Evolutionary conservation across 2,797 vertebrate species (phyloP), one percentile per base, ranked within the genome.

Genomic region (Sternarchorhynchus goeldii): DNA sequence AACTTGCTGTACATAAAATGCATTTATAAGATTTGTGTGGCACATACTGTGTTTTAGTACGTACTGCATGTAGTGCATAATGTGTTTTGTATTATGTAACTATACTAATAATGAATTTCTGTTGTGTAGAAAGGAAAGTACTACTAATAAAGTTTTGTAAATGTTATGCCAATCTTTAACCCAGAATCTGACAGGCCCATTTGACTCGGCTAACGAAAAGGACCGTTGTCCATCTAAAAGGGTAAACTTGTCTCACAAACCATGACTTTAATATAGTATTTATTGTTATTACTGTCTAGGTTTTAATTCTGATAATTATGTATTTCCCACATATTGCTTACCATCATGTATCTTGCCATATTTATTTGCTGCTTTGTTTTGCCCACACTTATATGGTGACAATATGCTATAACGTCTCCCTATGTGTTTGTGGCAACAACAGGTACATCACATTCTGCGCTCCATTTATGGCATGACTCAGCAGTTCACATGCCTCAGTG

Each of bases 381-480:
- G 45, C 45, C 45, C 45, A 14, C 12, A 50, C 8, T 50, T 50
- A 14, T 10, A 41, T 41, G 39, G 39, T 41, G 39, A 50, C 12
- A 50, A 12, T 50, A 50, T 50, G 45, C 14, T 50, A 14, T 50
- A 50, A 50, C 14, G 45, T 50, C 45, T 50, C 45, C 45, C 10
- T 10, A 50, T 12, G 3, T 50, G 4, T 64, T 36, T 58, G 21
- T 84, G 81, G 25, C 76, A 6, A 10, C 5, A 14, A 39, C 79
- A 94, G 93, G 83, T 83, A 34, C 85, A 41, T 39, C 86, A 73
- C 12, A 90, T 94, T 63, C 81, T 94, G 70, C 67, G 75, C 64
- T 91, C 91, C 64, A 93, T 94, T 62, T 93, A 90, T 77, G 64
- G 70, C 53, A 87, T 90, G 87, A 90, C 88, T 2, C 87, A 88